These are phyloP conservation scores for Scrobipalpa atriplicella DNA, from an alignment of 2,888 invertebrate genomes.

Conservation along the genomic window DNA sequence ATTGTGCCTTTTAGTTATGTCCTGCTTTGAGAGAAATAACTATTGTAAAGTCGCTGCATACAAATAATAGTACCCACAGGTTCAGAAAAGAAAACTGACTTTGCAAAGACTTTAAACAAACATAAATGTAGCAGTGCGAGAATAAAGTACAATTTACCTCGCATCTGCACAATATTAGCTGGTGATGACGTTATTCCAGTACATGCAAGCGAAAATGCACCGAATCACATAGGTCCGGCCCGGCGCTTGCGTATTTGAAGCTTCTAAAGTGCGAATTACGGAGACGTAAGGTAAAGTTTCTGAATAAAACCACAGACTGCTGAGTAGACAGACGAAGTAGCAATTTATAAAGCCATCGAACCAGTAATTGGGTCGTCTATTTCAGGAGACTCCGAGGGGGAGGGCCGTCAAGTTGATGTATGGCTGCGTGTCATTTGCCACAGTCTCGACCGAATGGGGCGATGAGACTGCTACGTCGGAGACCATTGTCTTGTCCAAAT, in stretches of 20 bases:
- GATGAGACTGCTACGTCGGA: slow-evolving; percentile 16
- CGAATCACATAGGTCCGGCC: too few species aligned
- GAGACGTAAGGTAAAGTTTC: not conserved
- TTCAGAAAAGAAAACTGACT: too few species aligned
- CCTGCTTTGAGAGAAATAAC: not conserved
- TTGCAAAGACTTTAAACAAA: too few species aligned
- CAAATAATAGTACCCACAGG: too few species aligned
- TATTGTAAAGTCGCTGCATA: too few species aligned
- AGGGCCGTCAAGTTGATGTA: slow-evolving; percentile 28
- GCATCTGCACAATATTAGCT: too few species aligned
- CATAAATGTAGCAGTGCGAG: too few species aligned
- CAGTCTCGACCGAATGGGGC: slow-evolving; percentile 44
- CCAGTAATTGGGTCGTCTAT: slow-evolving; percentile 30
- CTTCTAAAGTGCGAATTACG: not conserved
- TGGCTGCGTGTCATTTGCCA: slow-evolving; percentile 41
- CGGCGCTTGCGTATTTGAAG: too few species aligned
- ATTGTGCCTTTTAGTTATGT: not conserved
- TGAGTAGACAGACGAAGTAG: slow-evolving; percentile 1
- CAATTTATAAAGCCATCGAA: slow-evolving; percentile 26
- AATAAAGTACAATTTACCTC: too few species aligned
- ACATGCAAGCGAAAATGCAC: too few species aligned
- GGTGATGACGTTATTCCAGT: too few species aligned
- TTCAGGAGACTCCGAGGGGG: slow-evolving; percentile 26
- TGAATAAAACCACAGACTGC: not conserved
- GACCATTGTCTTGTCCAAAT: slow-evolving; percentile 10